These are phyloP conservation scores for Ametastegia equiseti DNA, from an alignment of 2,888 invertebrate species.

Conservation along the genomic window DNA sequence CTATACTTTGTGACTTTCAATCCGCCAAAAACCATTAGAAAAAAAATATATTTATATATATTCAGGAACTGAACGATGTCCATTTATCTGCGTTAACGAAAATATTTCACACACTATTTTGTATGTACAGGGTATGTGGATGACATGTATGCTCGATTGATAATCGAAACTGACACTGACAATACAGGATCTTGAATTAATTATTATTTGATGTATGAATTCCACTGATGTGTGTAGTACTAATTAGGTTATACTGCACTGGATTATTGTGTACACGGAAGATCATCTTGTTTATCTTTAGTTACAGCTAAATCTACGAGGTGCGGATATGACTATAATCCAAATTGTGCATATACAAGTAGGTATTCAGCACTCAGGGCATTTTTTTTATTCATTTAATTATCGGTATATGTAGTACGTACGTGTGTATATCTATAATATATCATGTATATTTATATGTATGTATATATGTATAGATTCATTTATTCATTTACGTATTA, in stretches of 20 bases:
- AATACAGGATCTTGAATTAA: not conserved
- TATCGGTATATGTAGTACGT: no score
- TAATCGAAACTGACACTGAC: not conserved
- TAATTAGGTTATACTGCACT: conserved; percentile 16
- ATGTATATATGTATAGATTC: conserved; percentile 4
- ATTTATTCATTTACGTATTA: not conserved
- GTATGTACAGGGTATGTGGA: not conserved
- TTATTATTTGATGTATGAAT: no score
- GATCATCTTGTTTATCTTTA: no score
- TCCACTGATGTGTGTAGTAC: no score
- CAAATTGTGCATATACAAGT: conserved; percentile 30
- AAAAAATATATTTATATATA: no score
- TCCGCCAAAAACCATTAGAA: no score
- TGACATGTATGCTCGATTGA: not conserved
- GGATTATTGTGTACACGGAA: not conserved
- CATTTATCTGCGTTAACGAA: no score
- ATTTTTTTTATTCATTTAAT: not conserved
- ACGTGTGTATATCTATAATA: no score
- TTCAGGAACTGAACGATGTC: no score
- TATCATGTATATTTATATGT: not conserved
- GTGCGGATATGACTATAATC: no score
- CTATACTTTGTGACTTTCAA: conserved; percentile 5
- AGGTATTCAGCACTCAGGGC: not conserved
- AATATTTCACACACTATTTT: not conserved
- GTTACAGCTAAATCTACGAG: no score